Conservation (phyloP, 2,113 vertebrate genomes). For the Circaetus cinerascens region DNA sequence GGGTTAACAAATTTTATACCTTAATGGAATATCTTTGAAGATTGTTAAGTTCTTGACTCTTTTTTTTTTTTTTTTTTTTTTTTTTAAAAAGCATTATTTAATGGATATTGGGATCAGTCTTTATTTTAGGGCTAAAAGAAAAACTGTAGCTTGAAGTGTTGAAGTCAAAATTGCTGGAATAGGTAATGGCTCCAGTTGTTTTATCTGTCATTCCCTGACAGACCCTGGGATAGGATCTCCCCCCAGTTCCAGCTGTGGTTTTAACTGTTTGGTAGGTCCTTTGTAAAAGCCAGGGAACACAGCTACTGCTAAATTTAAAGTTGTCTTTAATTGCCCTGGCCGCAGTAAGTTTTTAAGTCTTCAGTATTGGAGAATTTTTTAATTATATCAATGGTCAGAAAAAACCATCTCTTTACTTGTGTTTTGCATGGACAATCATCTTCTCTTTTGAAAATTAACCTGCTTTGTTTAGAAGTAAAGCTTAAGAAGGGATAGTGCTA, state of each 20-base stretch:
- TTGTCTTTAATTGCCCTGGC: not conserved
- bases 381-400: not conserved
- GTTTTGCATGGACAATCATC: not conserved
- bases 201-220: not conserved
- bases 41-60: not conserved
- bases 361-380: not conserved
- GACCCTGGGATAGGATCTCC: not conserved
- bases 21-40: not conserved
- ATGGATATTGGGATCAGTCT: accelerated
- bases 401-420: not conserved
- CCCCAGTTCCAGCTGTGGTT: not conserved
- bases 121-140: not conserved
- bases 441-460: not conserved
- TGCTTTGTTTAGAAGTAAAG: not conserved
- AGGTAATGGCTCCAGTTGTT: not conserved
- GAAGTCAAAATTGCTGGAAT: not conserved
- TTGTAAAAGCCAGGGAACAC: not conserved
- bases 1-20: not conserved
- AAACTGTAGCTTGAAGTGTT: not conserved
- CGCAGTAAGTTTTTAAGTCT: not conserved
- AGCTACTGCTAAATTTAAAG: not conserved
- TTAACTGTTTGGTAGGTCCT: not conserved
- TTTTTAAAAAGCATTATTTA: not conserved
- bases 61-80: not conserved
- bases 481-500: not conserved